These are phyloP conservation scores for Osmoderma eremita DNA, from an alignment of 2,888 invertebrate genomes.

Conservation along the genomic window DNA sequence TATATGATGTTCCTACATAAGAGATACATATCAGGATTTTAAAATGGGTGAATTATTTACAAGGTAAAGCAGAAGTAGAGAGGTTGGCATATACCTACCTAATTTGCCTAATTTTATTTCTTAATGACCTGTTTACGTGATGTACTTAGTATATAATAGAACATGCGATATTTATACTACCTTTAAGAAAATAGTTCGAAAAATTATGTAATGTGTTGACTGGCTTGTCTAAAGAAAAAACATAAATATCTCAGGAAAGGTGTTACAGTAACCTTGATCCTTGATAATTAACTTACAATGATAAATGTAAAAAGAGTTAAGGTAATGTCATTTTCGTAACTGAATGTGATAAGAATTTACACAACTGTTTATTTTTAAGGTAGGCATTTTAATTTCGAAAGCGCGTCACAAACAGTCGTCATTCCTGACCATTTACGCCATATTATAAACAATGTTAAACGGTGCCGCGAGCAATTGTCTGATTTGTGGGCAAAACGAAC, in stretches of 20 bases:
- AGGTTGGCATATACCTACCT: too few relatives aligned
- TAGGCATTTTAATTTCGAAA: background rate
- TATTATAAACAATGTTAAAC: conserved; percentile 25
- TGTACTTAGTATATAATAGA: too few relatives aligned
- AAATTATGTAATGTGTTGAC: background rate
- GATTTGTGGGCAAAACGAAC: conserved; percentile 21
- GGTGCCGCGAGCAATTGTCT: conserved; percentile 14
- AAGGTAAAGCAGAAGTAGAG: too few relatives aligned
- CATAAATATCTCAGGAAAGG: background rate
- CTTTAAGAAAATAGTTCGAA: background rate
- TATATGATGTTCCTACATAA: too few relatives aligned
- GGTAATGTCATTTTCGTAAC: background rate
- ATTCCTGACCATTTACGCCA: background rate
- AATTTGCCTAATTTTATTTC: too few relatives aligned
- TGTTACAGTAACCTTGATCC: too few relatives aligned
- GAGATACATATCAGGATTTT: too few relatives aligned
- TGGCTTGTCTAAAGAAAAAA: background rate
- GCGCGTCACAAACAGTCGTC: conserved; percentile 8
- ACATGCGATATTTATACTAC: too few relatives aligned
- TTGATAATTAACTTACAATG: background rate
- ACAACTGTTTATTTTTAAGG: conserved; percentile 1
- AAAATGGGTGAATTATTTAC: too few relatives aligned
- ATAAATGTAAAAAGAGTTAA: background rate
- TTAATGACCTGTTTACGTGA: too few relatives aligned
- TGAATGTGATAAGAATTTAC: conserved; percentile 8